Base-by-base conservation (phyloP, 2,888 invertebrate species). In the Leptopilina drosophilae region DNA sequence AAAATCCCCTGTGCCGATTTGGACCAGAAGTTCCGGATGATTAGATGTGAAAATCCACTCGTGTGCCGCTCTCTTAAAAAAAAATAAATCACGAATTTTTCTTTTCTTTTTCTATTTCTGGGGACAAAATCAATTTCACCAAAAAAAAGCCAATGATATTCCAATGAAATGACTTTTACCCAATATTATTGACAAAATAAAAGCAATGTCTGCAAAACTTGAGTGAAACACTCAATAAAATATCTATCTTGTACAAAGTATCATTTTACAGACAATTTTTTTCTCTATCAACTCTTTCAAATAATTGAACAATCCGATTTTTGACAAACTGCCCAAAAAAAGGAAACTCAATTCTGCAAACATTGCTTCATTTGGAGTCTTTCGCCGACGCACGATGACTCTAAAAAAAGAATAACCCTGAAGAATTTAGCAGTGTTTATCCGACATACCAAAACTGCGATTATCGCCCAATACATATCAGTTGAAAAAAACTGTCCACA, bases 321-420 rank as follows among this genome's bases (percentile, higher is more conserved):
- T 15, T 69, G 2, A 49, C 5, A 69, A 46, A 69, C 69, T 69
- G 69, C 49, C 53, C 7, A 14, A n/a, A 26, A 53, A 53, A 26
- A 53, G 5, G 1, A 2, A 53, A 69, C 53, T 69, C 49, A 14
- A 14, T 6, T 69, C 69, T 69, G 69, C 69, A 69, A 69, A 53
- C 69, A 69, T 69, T 14, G 69, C 53, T 69, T 26, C 9, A 49
- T 26, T 59, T 56, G 8, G 73, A 73, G 73, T 73, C 56, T 15
- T 40, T 73, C 33, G 73, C 73, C 73, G 73, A 59, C 73, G 73
- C 73, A 73, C 40, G 73, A 73, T 59, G 56, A 73, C 56, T 56
- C 73, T 40, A n/a, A 59, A 56, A 56, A 53, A 62, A 8, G n/a
- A 62, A 20, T 20, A 59, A 59, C 7, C 46, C 12, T 20, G 26